Base-by-base conservation (phyloP, 2,113 vertebrate genomes). In the Excalfactoria chinensis region DNA sequence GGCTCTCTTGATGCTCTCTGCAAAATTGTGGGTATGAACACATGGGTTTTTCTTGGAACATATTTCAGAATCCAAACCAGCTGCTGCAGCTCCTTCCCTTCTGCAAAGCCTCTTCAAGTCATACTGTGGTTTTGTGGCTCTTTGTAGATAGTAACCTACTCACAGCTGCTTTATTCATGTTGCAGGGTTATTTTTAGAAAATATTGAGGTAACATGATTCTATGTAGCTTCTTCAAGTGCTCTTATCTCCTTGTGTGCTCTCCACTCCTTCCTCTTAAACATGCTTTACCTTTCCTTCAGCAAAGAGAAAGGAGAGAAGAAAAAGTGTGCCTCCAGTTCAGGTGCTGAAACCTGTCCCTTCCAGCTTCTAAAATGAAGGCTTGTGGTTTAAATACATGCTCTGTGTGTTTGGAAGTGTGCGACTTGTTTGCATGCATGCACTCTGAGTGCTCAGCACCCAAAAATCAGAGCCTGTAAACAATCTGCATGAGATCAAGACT, bases 41-140 rank as follows among this genome's bases (percentile, higher is more conserved):
- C 0, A 1, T 51, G 5, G 0, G 2, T 41, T 48, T 46, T 48
- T 82, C 15, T 6, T 4, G 7, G n/a, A 83, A 70, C 26, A 56
- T n/a, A 16, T 63, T 69, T 91, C 49, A 91, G 58, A 84, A 84
- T 48, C 41, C 17, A 84, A 49, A 34, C 23, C 82, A 91, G 77
- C 41, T 80, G 40, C 66, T 89, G 25, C 46, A 73, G 44, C 35
- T 77, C 19, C 30, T 58, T 89, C 41, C 40, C 19, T 87, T 89
- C 85, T 89, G 64, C 55, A 80, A 90, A 87, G 58, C 56, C 0
- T 0, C 75, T 80, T 90, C 79, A 93, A 88, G 71, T 49, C 26
- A 2, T 18, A 12, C 17, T 48, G 48, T 76, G 63, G 41, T 80
- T 93, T 93, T 91, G 64, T 58, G 71, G 35, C 41, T 76, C 68